Base-by-base conservation (phyloP, 2,113 vertebrate species). In the Carettochelys insculpta region DNA sequence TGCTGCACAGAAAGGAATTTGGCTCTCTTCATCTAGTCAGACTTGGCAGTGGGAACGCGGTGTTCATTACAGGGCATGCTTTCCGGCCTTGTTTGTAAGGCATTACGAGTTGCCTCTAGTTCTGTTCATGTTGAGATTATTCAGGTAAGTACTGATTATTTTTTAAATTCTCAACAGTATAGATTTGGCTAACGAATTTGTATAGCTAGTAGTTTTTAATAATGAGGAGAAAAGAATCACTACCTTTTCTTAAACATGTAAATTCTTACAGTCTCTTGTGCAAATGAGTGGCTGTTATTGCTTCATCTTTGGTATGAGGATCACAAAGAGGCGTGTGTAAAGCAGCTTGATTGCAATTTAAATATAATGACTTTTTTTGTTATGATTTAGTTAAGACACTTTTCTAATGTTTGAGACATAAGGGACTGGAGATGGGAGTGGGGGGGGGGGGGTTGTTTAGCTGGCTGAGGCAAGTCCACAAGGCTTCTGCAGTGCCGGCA, bases 1-100 rank as follows among this genome's bases (percentile, higher is more conserved):
- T 94, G 94, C 80, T 93, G 0, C 77, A 89, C 34, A 88, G 80
- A 61, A 82, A 86, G 53, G 38, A 84, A 54, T 95, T 90, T 89
- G 45, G 41, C 54, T 78, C 87, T 34, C 41, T 90, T 93, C 65
- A 14, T 76, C 29, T 51, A 86, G 77, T 22, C 27, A 41, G 68
- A 54, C 85, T 58, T 58, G 53, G 27, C 31, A 68, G 87, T 76
- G 90, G 87, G 94, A 94, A 25, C 75, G 84, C 84, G 54, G 83
- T 65, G 88, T 58, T 92, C 45, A 48, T 88, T 94, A 87, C 52
- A 24, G 52, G 9, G 13, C 91, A 88, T 90, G 73, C 1, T 51
- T 86, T 94, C 45, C 76, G 51, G n/a, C 82, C 82, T 50, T 85
- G 52, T 2, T 73, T 92, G 76, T 71, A 86, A 92, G 51, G 50